Conservation (phyloP, 2,797 vertebrate species). For the Caiman crocodilus region DNA sequence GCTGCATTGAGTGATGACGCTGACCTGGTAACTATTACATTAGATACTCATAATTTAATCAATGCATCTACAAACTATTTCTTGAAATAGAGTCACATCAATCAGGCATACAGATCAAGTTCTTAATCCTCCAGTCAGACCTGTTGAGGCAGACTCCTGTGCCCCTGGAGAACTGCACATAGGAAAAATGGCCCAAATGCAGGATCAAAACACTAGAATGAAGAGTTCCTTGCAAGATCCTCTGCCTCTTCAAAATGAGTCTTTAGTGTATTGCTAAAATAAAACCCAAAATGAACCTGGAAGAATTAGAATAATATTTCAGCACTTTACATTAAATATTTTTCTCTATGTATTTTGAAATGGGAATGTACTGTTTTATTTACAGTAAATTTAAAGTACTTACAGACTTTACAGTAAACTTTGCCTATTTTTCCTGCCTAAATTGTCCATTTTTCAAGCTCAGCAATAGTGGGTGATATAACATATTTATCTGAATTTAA, state of each 20-base stretch:
- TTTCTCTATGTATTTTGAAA: background rate
- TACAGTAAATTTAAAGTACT: too few species aligned
- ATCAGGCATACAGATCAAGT: rapidly evolving
- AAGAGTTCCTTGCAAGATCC: background rate
- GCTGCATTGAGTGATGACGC: background rate
- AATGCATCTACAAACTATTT: background rate
- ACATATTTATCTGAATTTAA: too few species aligned
- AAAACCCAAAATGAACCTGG: background rate
- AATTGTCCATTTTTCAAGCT: background rate
- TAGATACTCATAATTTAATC: background rate
- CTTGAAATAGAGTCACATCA: background rate
- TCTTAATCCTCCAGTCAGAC: background rate
- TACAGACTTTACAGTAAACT: background rate
- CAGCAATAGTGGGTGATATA: background rate
- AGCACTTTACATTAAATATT: background rate
- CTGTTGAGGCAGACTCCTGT: background rate
- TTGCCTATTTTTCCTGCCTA: background rate
- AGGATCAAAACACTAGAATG: background rate
- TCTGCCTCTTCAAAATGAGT: background rate
- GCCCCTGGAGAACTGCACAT: background rate
- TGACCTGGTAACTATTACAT: background rate
- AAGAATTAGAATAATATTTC: conserved; percentile 2
- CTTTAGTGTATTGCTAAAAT: too few species aligned
- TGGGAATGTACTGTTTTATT: background rate
- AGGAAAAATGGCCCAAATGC: background rate